These are phyloP conservation scores for Copsychus sechellarum DNA, from an alignment of 2,113 vertebrate species.

Conservation along the genomic window DNA sequence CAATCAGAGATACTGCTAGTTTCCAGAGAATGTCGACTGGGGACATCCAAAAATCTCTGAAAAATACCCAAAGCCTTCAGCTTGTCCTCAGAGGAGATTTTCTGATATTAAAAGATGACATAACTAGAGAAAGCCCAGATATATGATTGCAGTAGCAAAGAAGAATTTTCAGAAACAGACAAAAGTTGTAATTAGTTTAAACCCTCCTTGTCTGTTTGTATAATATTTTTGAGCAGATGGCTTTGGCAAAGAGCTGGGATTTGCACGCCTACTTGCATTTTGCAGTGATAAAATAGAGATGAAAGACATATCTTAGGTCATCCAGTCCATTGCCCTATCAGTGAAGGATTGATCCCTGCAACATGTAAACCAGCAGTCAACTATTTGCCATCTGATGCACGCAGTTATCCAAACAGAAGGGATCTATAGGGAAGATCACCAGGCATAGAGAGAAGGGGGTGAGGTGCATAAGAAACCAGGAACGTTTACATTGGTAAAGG, in stretches of 20 bases:
- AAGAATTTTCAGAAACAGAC: constrained; percentile 40
- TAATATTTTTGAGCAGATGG: constrained; percentile 66
- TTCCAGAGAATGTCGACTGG: not conserved
- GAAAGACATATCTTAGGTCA: constrained; percentile 53
- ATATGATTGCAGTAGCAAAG: not conserved
- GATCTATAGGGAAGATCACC: constrained; percentile 53
- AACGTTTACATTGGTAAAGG: constrained; percentile 53
- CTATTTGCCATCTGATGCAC: constrained; percentile 54
- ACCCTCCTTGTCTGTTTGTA: constrained; percentile 56
- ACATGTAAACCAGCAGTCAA: constrained; percentile 44
- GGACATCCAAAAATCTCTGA: not conserved
- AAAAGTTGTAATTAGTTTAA: constrained; percentile 62
- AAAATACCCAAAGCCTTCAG: not conserved
- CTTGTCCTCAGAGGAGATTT: not conserved
- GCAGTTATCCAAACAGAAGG: constrained; percentile 47
- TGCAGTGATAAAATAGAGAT: constrained; percentile 66
- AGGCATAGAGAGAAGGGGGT: not conserved
- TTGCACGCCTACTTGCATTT: constrained; percentile 65
- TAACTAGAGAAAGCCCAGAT: not conserved
- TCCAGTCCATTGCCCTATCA: constrained; percentile 29
- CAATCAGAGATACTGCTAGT: not conserved
- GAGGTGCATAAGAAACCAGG: constrained; percentile 48
- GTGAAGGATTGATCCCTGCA: constrained; percentile 48
- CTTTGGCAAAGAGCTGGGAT: constrained; percentile 59
- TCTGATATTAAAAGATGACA: not conserved